Evolutionary conservation across 92 coral and sea anemone genomes (phyloP).

Genomic region (Zoanthus sociatus): DNA sequence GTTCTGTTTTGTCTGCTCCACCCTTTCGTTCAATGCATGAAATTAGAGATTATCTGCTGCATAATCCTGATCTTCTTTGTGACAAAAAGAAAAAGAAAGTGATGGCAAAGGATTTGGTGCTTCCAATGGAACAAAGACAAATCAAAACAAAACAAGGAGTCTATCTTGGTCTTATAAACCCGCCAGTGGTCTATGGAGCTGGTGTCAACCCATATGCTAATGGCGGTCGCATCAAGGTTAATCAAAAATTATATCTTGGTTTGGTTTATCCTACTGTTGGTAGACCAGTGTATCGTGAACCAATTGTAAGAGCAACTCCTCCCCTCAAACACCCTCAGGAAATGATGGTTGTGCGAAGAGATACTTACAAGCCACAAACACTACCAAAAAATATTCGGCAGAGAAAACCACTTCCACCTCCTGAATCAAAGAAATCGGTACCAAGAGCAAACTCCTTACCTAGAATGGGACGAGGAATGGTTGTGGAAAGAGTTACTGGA

Average conservation of each 20-base stretch:
- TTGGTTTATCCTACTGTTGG: conserved; percentile 79
- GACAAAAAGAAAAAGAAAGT: conserved; percentile 65
- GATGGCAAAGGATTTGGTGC: conserved; percentile 37
- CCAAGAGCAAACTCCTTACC: conserved; percentile 24
- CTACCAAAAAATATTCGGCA: conserved; percentile 32
- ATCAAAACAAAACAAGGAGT: conserved; percentile 91
- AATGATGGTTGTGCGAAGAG: conserved; percentile 87
- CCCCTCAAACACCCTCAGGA: conserved; percentile 33
- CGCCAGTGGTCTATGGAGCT: conserved; percentile 73
- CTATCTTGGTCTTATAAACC: conserved; percentile 87
- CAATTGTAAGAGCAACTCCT: conserved; percentile 32
- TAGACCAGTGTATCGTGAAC: conserved; percentile 68
- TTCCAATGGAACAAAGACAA: conserved; percentile 69
- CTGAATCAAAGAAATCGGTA: conserved; percentile 43
- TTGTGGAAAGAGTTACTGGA: conserved; percentile 24
- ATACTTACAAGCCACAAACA: conserved; percentile 40
- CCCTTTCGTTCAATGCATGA: conserved; percentile 77
- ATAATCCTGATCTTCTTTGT: conserved; percentile 72
- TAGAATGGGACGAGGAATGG: conserved; percentile 1
- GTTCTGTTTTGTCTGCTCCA: conserved; percentile 24
- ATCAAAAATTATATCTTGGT: conserved; percentile 86
- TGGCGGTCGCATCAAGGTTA: conserved; percentile 77
- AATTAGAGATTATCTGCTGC: conserved; percentile 72
- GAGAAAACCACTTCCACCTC: conserved; percentile 32
- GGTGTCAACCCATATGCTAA: conserved; percentile 69